Evolutionary conservation across 1,140 invertebrate species (phyloP), one percentile per base, ranked within the genome.

Genomic region (Ips nitidus): DNA sequence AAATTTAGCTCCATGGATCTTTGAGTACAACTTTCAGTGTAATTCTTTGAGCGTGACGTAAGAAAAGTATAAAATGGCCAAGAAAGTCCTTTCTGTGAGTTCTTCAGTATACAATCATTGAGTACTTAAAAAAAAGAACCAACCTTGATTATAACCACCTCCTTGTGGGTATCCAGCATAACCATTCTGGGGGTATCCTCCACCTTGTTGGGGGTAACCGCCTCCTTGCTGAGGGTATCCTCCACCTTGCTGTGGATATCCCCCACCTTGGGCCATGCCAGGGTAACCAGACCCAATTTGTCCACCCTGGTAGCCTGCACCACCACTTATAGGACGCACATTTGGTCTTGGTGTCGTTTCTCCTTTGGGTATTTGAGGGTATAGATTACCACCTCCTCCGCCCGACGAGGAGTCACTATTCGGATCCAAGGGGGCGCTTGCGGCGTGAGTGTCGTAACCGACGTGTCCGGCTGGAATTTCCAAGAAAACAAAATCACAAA

Each of bases 281-380:
- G 62, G 71, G 42, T 75, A 70, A 55, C 70, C 73, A 2, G 69
- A 69, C 8, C 70, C 66, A 40, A 73, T 73, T 57, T 67, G 52
- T 7, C 72, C 72, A 3, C 72, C 72, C 68, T 67, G 70, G 64
- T 73, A 74, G n/a, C 74, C 72, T 39, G 7, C 36, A 60, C 74
- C 71, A 42, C 70, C 69, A 55, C n/a, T 22, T 2, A n/a, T 39
- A 52, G 64, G 52, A n/a, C 69, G 56, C 22, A 70, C 40, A 43
- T 72, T 66, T n/a, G 70, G 71, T 55, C 74, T 58, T 39, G 70
- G 65, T 37, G 68, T 72, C 4, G 70, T 71, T 66, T 73, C 68
- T 37, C 72, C 69, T 57, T 69, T 45, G 37, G 71, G 61, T 65
- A 73, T 55, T 47, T 39, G 53, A 37, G 69, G 69, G 37, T 71